Conservation (phyloP, 2,888 invertebrate species). For the Apamea epomidion region DNA sequence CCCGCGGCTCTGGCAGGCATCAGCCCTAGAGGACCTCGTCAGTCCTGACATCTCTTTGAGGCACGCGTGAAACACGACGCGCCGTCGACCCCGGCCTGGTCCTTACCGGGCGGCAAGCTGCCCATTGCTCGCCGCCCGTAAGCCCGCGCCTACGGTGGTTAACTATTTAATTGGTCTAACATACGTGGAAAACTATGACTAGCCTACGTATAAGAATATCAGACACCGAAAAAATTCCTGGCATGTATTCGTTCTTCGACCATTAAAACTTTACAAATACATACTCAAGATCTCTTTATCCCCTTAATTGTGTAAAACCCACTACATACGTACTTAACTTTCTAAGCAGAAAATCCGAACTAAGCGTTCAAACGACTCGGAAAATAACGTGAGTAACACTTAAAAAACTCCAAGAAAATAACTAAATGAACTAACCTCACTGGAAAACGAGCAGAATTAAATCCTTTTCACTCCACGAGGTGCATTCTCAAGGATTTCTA, state of each 20-base stretch:
- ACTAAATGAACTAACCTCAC: slow-evolving; percentile 16
- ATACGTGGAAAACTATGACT: not conserved
- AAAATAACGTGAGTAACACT: slow-evolving; percentile 28
- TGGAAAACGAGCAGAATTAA: slow-evolving; percentile 31
- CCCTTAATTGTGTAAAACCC: slow-evolving; percentile 2
- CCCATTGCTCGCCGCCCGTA: too few species aligned
- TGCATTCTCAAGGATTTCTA: slow-evolving; percentile 49
- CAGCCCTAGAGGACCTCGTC: too few species aligned
- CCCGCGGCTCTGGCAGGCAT: too few species aligned
- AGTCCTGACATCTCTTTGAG: too few species aligned
- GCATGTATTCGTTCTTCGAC: not conserved
- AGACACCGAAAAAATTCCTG: not conserved
- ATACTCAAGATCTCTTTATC: not conserved
- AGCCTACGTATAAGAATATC: not conserved
- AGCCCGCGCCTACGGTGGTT: not conserved
- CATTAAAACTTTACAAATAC: slow-evolving; percentile 1
- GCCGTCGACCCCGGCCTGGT: too few species aligned
- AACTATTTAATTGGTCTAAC: not conserved
- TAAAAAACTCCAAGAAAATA: slow-evolving; percentile 29
- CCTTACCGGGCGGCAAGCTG: too few species aligned
- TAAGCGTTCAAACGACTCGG: slow-evolving; percentile 20
- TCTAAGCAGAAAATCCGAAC: not conserved
- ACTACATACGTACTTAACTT: not conserved
- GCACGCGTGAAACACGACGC: too few species aligned
- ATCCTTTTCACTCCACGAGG: slow-evolving; percentile 34